A percentile compares a stretch with the other conserved stretches of the same genome.
Evolutionary conservation across 2,888 invertebrate genomes (phyloP).

Genomic region (Parnassius smintheus): DNA sequence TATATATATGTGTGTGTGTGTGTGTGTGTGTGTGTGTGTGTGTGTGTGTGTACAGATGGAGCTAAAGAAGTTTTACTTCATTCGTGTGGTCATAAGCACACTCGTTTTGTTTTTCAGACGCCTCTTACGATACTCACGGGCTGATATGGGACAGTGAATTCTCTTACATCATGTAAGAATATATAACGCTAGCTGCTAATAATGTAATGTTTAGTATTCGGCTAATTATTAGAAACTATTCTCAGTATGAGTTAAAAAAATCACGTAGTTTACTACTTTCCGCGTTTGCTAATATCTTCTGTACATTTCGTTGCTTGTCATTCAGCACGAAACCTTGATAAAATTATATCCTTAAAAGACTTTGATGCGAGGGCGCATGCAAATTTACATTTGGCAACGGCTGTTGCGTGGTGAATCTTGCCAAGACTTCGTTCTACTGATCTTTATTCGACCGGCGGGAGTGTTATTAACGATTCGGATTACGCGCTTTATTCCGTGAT

Average conservation of each 20-base stretch:
- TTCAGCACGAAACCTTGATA: slow-evolving; percentile 1
- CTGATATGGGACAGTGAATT: no score
- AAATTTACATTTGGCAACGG: slow-evolving; percentile 27
- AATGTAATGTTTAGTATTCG: no score
- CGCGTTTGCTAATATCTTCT: neutral
- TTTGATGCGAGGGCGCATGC: slow-evolving; percentile 24
- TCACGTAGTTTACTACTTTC: neutral
- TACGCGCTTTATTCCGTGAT: slow-evolving; percentile 24
- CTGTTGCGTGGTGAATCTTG: slow-evolving; percentile 25
- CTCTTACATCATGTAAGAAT: no score
- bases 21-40: no score
- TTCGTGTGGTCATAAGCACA: no score
- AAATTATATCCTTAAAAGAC: slow-evolving; percentile 22
- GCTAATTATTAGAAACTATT: neutral
- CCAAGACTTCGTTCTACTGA: slow-evolving; percentile 26
- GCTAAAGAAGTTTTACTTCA: no score
- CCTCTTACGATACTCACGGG: no score
- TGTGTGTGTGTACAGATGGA: no score
- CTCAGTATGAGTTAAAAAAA: neutral
- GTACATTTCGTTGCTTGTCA: slow-evolving; percentile 8
- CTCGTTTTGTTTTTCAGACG: no score
- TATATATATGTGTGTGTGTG: no score
- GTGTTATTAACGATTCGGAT: slow-evolving; percentile 26
- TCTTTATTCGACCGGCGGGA: slow-evolving; percentile 26
- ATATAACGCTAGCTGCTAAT: no score